Conservation (phyloP, 1,140 invertebrate species). For the Drosophila paulistorum region DNA sequence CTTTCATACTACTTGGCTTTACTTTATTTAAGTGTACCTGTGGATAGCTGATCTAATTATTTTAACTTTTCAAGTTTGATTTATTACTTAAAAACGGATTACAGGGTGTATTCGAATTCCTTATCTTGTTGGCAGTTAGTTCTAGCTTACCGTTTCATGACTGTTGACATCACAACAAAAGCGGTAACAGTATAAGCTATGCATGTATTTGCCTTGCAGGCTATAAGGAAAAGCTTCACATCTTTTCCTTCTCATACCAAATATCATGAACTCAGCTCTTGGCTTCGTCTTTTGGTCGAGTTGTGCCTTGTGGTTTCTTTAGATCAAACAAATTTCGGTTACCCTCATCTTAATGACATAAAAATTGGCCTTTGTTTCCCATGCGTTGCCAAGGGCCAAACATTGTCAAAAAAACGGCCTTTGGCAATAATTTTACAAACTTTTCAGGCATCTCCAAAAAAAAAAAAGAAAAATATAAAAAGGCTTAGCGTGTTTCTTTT, state of each 20-base stretch:
- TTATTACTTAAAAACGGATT: not conserved
- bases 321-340: conserved; percentile 62
- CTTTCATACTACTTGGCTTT: too few relatives aligned
- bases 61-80: not conserved
- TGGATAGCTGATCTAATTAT: too few relatives aligned
- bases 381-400: conserved; percentile 8
- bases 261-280: not conserved
- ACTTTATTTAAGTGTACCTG: too few relatives aligned
- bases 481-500: conserved; percentile 13
- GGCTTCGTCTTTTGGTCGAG: not conserved
- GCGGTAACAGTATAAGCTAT: conserved; percentile 14
- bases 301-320: conserved; percentile 52
- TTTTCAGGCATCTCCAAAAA: conserved; percentile 13
- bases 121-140: not conserved
- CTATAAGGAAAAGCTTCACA: conserved; percentile 7
- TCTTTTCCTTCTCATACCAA: not conserved
- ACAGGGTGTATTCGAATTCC: not conserved
- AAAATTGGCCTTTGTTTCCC: conserved; percentile 50
- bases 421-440: conserved; percentile 43
- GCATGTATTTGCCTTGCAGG: conserved; percentile 17
- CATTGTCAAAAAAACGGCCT: conserved; percentile 24
- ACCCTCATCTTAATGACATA: conserved; percentile 55
- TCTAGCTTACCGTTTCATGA: not conserved
- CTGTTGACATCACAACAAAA: conserved; percentile 15
- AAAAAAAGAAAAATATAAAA: conserved; percentile 25